Percentiles rank a stretch among this genome's conserved stretches.
phyloP scores from a whole-genome alignment of 1,140 invertebrate species.

The Goniozus legneri region DNA sequence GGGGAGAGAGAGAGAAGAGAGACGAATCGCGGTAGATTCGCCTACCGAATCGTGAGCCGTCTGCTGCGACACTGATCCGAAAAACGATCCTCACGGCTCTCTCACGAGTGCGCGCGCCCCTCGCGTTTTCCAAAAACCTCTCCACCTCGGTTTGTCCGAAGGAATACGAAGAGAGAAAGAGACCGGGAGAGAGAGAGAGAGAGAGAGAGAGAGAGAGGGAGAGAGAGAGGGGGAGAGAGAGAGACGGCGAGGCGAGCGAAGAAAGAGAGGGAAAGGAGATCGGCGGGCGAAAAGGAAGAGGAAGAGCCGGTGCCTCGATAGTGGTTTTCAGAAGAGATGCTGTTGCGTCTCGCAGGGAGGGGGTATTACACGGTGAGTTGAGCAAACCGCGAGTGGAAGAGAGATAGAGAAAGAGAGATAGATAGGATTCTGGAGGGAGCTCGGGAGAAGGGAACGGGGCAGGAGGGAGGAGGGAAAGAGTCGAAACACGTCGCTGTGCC shows the following conservation, averaged over 20 bases:
- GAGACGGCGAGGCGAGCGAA: not conserved
- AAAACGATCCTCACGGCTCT: too few relatives aligned
- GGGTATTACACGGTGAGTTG: too few relatives aligned
- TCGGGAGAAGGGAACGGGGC: conserved; percentile 1
- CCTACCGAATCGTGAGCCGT: conserved; percentile 12
- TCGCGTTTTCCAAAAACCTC: conserved; percentile 19
- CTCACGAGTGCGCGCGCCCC: too few relatives aligned
- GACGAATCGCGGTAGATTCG: not conserved
- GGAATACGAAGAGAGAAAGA: too few relatives aligned
- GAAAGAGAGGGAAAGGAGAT: not conserved
- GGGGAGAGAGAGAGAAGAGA: not conserved
- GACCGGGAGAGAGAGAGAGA: not conserved
- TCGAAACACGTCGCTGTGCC: too few relatives aligned
- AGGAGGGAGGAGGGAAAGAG: not conserved
- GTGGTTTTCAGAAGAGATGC: too few relatives aligned
- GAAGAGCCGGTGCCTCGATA: not conserved
- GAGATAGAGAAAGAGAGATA: too few relatives aligned
- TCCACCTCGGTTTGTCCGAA: too few relatives aligned
- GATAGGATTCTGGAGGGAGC: too few relatives aligned
- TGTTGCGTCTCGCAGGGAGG: too few relatives aligned
- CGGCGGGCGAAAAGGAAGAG: not conserved
- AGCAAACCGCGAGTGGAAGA: too few relatives aligned
- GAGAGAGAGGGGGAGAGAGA: not conserved
- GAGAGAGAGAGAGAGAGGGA: conserved; percentile 7
- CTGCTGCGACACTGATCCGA: conserved; percentile 24